These are phyloP conservation scores for Bhutanitis thaidina DNA, from an alignment of 2,888 invertebrate species.

Conservation along the genomic window DNA sequence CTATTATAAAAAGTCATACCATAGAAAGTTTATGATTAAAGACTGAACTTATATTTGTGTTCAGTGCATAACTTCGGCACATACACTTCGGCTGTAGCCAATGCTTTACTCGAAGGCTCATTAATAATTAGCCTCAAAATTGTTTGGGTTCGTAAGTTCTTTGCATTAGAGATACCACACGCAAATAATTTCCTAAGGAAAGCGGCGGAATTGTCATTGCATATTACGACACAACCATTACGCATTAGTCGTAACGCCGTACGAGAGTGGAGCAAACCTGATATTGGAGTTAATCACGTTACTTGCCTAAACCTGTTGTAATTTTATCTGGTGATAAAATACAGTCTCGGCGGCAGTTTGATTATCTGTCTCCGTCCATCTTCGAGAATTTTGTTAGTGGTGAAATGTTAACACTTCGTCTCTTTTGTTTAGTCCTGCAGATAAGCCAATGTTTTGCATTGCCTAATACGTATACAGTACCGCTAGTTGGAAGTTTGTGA, in stretches of 20 bases:
- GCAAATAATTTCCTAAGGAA: constrained; percentile 42
- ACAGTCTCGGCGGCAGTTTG: not conserved
- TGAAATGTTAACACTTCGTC: constrained; percentile 8
- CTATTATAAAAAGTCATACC: too few species aligned
- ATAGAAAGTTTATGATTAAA: too few species aligned
- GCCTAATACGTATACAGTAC: too few species aligned
- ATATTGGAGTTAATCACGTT: constrained; percentile 44
- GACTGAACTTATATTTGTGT: too few species aligned
- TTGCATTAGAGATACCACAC: constrained; percentile 29
- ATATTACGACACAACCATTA: constrained; percentile 63
- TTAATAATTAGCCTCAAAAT: constrained; percentile 1
- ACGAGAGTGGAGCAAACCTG: constrained; percentile 57
- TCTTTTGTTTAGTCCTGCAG: constrained; percentile 2
- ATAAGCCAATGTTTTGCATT: constrained; percentile 1
- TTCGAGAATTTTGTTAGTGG: constrained; percentile 8
- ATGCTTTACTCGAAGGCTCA: too few species aligned
- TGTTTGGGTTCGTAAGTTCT: constrained; percentile 30
- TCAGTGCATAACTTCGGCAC: too few species aligned
- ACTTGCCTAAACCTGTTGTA: constrained; percentile 28
- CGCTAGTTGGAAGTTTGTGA: too few species aligned
- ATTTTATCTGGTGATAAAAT: constrained; percentile 29
- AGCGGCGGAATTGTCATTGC: constrained; percentile 46
- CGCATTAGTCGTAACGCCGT: constrained; percentile 65
- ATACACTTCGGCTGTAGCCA: too few species aligned
- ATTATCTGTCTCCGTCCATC: constrained; percentile 11